Base-by-base conservation (phyloP, 1,140 invertebrate genomes). In the Lepidurus packardi region DNA sequence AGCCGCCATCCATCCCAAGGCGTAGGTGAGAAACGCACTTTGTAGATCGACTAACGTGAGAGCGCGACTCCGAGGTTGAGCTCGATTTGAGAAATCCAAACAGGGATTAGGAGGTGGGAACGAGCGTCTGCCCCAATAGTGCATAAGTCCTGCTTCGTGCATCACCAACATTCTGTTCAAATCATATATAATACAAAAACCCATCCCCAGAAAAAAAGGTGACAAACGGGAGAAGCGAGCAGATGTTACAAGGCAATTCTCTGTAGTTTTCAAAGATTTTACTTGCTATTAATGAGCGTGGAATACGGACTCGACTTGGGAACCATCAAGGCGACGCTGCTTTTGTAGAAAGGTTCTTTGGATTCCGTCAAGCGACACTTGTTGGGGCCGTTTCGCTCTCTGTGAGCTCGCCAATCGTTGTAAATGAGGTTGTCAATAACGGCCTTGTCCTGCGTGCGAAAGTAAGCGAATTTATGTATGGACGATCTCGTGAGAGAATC, bases 101-200 rank as follows among this genome's bases (percentile, higher is more conserved):
- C 53, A 65, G 21, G 53, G 53, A 65, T 65, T 65, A n/a, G 53
- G 53, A 65, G 53, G 53, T 65, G 53, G 53, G 53, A 65, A 65
- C 16, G 53, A 65, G 21, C 53, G 53, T 65, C 53, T 65, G 8
- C 53, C 53, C 53, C 53, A 65, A 16, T 65, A 65, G 21, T 65
- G 53, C 53, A 65, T 65, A 13, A 65, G 7, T 16, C 53, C 53
- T 5, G 53, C 53, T 65, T 65, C 53, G 53, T 65, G 53, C 53
- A 65, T 65, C 6, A 21, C 53, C 53, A 65, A 65, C 53, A 65
- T 65, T 65, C 53, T 65, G 13, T 34, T 34, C 34, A 34, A 34
- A 34, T 34, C 34, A 34, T 34, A 34, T 34, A 34, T 34, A 34
- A 34, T 34, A 3, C 34, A 34, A 34, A 4, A 34, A 3, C 34